phyloP scores from a whole-genome alignment of 2,113 vertebrate species.

The Periophthalmus modestus region DNA sequence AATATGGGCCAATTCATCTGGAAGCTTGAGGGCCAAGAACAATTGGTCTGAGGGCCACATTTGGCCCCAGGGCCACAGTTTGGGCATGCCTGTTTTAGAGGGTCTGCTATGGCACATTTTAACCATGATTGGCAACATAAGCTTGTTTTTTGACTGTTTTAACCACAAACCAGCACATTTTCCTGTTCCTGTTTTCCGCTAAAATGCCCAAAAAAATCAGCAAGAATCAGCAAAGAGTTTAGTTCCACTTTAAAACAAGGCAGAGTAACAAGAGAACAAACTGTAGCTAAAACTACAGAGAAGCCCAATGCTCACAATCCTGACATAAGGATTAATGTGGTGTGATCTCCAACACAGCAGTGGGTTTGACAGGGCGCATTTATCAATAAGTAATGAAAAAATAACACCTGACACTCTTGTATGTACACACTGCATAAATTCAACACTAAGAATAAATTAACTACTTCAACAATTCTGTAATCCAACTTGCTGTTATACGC shows the following conservation, averaged over 20 bases:
- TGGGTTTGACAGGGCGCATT: slow-evolving; percentile 36
- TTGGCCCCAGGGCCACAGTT: no score
- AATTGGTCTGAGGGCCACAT: no score
- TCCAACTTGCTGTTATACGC: background rate
- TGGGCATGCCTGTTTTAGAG: no score
- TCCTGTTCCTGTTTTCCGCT: no score
- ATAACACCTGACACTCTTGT: slow-evolving; percentile 86
- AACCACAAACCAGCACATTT: no score
- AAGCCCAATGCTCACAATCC: slow-evolving; percentile 9
- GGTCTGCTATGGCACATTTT: no score
- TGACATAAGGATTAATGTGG: slow-evolving; percentile 50
- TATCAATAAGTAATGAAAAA: slow-evolving; percentile 43
- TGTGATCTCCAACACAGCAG: slow-evolving; percentile 46
- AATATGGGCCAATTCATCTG: no score
- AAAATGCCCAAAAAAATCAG: no score
- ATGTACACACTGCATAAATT: slow-evolving; percentile 64
- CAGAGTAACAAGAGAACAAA: background rate
- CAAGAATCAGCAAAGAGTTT: no score
- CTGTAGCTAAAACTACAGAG: slow-evolving; percentile 1
- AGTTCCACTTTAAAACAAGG: background rate
- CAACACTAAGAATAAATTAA: slow-evolving; percentile 81
- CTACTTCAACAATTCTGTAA: slow-evolving; percentile 80
- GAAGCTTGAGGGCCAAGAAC: no score
- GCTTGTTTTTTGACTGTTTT: no score
- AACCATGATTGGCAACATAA: no score